Evolutionary conservation across 2,113 vertebrate genomes (phyloP).

Genomic region (Dasyurus viverrinus): DNA sequence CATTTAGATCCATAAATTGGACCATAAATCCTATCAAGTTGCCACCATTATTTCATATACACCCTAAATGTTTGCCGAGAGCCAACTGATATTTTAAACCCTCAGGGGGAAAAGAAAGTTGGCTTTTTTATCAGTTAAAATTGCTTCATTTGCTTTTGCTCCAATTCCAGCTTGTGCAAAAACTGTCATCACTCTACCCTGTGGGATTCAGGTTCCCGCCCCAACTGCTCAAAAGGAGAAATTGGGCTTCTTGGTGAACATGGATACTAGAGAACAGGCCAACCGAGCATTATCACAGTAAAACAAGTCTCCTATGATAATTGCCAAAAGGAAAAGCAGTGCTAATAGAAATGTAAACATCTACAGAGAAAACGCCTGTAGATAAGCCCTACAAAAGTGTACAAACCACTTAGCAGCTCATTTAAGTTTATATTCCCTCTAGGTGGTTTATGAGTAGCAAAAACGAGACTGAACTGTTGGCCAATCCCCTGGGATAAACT

Average conservation of each 20-base stretch:
- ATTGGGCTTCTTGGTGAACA: conserved; percentile 3
- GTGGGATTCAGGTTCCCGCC: not conserved
- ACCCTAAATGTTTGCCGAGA: not conserved
- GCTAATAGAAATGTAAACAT: not conserved
- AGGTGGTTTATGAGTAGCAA: not conserved
- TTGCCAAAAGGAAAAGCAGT: not conserved
- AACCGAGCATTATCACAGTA: not conserved
- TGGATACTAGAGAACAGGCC: not conserved
- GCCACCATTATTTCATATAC: conserved; percentile 1
- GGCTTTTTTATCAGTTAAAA: not conserved
- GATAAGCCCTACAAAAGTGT: not conserved
- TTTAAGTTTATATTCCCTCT: not conserved
- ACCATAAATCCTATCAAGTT: not conserved
- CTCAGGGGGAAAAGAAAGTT: not conserved
- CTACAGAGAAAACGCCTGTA: not conserved
- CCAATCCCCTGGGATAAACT: not conserved
- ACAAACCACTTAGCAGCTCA: not conserved
- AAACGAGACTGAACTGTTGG: not conserved
- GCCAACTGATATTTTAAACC: not conserved
- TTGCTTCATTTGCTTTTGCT: not conserved
- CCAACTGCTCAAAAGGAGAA: conserved; percentile 9
- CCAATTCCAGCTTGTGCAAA: not conserved
- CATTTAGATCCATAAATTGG: not conserved
- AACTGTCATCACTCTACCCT: not conserved
- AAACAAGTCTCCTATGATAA: not conserved